phyloP scores from a whole-genome alignment of 53 echinoderm and acorn worm genomes.

The Mesocentrotus franciscanus region DNA sequence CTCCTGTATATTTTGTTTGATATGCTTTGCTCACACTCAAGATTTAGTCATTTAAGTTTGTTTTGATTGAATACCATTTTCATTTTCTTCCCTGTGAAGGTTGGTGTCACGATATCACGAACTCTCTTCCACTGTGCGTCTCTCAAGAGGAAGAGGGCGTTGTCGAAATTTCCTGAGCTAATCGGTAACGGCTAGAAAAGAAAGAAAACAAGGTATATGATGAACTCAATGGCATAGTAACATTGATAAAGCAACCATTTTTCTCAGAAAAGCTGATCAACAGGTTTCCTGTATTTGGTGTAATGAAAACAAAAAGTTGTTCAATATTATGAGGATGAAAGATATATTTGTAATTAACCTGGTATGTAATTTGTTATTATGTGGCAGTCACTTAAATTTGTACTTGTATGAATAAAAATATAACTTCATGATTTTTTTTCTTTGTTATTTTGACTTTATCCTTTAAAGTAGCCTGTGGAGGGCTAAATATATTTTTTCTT shows the following conservation, averaged over 20 bases:
- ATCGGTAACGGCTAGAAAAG: neutral
- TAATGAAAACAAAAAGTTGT: too few species aligned
- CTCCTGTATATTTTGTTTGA: too few species aligned
- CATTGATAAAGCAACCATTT: too few species aligned
- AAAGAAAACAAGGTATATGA: neutral
- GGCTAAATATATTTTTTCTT: too few species aligned
- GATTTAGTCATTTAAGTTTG: neutral
- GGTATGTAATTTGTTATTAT: too few species aligned
- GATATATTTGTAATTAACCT: neutral
- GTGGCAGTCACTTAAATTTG: too few species aligned
- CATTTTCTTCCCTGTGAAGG: conserved; percentile 78
- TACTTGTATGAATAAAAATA: too few species aligned
- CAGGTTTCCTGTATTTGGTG: neutral
- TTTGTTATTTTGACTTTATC: too few species aligned
- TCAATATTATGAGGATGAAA: neutral
- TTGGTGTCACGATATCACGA: conserved; percentile 67
- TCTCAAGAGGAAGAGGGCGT: conserved; percentile 43
- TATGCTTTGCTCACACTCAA: too few species aligned
- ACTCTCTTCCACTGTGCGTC: conserved; percentile 74
- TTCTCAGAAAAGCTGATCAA: too few species aligned
- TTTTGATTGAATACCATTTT: conserved; percentile 60
- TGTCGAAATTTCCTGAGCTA: neutral
- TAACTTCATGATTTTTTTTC: too few species aligned
- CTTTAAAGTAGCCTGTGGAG: too few species aligned
- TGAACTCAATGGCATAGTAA: neutral